Evolutionary conservation across 2,797 vertebrate species (phyloP), one percentile per base, ranked within the genome.

Genomic region (Pangasius mekongensis): DNA sequence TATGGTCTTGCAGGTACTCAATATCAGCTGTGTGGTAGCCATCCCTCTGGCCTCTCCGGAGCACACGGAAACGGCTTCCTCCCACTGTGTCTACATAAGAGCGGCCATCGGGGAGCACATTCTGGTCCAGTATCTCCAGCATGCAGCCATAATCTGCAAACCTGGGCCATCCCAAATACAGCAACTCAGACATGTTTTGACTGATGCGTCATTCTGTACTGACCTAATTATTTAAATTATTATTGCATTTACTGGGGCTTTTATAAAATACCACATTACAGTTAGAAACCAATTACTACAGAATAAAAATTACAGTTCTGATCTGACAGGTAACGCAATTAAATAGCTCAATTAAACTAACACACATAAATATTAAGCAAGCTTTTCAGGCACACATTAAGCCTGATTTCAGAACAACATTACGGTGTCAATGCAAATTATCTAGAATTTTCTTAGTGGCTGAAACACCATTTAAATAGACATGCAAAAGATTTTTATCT

Each of bases 21-120:
- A 98, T 96, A 87, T 98, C 97, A 0, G 98, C 98, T 0, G 97
- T 98, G 94, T 98, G 96, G 93, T 98, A 98, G 64, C 98, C 98
- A 0, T 98, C 98, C 86, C 97, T 94, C 90, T 97, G 97, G 0
- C 96, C 94, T 3, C 97, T 95, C 89, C 94, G 96, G 56, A 98
- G 92, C 87, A 98, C 97, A 7, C 94, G 95, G 93, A 98, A 98
- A 71, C 97, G 95, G 89, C 91, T 96, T 87, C 95, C 92, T 18
- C 98, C 98, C 0, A 97, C 66, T 0, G 97, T 96, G 92, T 98
- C 96, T 90, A 98, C 97, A 69, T 96, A 94, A 24, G 97, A 98
- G 18, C 98, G 95, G 0, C 98, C 98, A 0, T 98, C 98, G 0
- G 97, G 94, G 88, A 98, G 94, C 90, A 96, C 86, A 90, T 97